Evolutionary conservation across 2,888 invertebrate genomes (phyloP).

Genomic region (Hybos culiciformis): DNA sequence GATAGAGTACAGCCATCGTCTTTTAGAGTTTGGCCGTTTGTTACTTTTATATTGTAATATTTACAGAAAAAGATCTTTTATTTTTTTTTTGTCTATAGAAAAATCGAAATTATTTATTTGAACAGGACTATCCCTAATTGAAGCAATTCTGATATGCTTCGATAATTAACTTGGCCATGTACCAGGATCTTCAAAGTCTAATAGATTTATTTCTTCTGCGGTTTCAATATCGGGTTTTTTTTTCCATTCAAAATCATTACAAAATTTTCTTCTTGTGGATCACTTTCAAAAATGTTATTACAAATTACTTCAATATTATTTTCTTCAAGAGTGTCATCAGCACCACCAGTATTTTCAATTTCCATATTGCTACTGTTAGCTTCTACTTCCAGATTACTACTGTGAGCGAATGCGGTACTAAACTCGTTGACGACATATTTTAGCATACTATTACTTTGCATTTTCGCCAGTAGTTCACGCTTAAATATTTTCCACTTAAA

Average conservation of each 20-base stretch:
- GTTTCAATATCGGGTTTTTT: neutral
- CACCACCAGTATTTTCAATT: neutral
- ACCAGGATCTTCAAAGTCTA: neutral
- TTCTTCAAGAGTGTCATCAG: neutral
- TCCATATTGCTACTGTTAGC: neutral
- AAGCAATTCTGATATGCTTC: neutral
- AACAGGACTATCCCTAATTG: neutral
- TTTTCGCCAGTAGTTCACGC: neutral
- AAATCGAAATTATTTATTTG: constrained; percentile 1
- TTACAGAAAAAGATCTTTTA: constrained; percentile 1
- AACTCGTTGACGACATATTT: neutral
- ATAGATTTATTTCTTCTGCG: neutral
- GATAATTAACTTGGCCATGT: neutral
- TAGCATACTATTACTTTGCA: neutral
- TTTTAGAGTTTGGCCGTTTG: constrained; percentile 1
- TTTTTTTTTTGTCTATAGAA: neutral
- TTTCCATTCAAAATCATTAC: neutral
- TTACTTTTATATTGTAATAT: neutral
- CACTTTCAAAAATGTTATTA: neutral
- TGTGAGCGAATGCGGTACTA: neutral
- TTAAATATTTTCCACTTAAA: neutral
- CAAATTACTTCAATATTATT: neutral
- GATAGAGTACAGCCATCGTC: neutral
- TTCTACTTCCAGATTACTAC: neutral
- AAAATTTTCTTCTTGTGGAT: neutral